Conservation (phyloP, 2,888 invertebrate species). For the Eupsilia transversa region DNA sequence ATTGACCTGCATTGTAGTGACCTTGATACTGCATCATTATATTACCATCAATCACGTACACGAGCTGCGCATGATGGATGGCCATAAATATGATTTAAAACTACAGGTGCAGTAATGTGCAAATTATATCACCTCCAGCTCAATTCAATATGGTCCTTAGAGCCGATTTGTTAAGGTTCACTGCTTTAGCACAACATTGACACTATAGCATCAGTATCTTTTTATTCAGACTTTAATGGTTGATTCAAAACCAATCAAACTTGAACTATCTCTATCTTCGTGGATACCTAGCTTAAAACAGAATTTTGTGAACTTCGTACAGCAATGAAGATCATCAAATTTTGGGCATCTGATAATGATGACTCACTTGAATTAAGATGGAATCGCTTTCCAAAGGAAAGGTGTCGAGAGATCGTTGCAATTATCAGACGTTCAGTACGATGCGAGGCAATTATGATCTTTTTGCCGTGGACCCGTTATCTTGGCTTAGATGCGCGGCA, state of each 20-base stretch:
- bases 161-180: conserved; percentile 47
- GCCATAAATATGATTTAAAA: conserved; percentile 76
- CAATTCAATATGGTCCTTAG: conserved; percentile 64
- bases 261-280: conserved; percentile 63
- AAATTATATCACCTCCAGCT: conserved; percentile 48
- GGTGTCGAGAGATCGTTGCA: conserved; percentile 87
- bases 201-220: conserved; percentile 54
- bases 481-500: conserved; percentile 85
- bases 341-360: conserved; percentile 74
- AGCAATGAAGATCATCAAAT: conserved; percentile 67
- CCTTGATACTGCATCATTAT: conserved; percentile 86
- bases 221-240: conserved; percentile 68
- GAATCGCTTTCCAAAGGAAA: conserved; percentile 89
- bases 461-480: conserved; percentile 89
- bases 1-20: conserved; percentile 77
- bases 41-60: conserved; percentile 77
- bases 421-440: conserved; percentile 82
- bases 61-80: conserved; percentile 73
- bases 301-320: conserved; percentile 33
- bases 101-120: conserved; percentile 67
- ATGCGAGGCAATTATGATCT: conserved; percentile 87
- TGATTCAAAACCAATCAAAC: conserved; percentile 65
- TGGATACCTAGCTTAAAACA: conserved; percentile 20
- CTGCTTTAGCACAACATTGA: conserved; percentile 44
- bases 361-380: conserved; percentile 86